These are phyloP conservation scores for Pangasianodon hypophthalmus DNA, from an alignment of 2,113 vertebrate genomes.

Conservation along the genomic window DNA sequence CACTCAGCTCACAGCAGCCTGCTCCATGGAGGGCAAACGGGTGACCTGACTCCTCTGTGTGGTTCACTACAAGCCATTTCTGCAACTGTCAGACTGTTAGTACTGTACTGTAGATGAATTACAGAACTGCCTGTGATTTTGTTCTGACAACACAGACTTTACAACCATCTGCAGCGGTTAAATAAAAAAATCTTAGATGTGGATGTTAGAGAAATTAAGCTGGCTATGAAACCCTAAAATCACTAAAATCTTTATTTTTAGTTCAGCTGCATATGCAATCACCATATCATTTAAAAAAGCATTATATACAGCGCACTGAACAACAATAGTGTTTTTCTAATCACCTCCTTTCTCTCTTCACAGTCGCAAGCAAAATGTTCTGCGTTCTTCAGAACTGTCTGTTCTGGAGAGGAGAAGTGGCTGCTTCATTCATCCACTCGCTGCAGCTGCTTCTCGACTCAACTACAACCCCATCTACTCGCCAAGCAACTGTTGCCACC, in stretches of 20 bases:
- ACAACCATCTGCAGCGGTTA: too few species aligned
- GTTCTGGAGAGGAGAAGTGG: conserved; percentile 9
- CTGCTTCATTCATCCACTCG: conserved; percentile 38
- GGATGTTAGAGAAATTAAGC: not conserved
- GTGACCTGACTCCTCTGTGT: not conserved
- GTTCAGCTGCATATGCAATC: not conserved
- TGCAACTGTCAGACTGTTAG: too few species aligned
- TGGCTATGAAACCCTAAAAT: not conserved
- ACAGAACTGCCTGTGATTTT: too few species aligned
- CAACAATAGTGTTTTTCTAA: not conserved
- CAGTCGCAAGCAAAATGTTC: not conserved
- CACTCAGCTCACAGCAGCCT: too few species aligned
- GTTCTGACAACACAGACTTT: too few species aligned
- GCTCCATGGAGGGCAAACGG: not conserved
- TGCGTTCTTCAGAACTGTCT: not conserved
- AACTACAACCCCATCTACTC: conserved; percentile 30
- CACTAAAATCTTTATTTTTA: not conserved
- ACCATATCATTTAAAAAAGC: not conserved
- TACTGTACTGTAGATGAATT: too few species aligned
- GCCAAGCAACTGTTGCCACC: conserved; percentile 51
- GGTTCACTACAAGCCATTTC: not conserved
- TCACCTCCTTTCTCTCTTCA: not conserved
- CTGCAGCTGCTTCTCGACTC: conserved; percentile 45
- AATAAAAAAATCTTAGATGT: not conserved
- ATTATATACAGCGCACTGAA: not conserved